phyloP scores from a whole-genome alignment of 2,797 vertebrate genomes.

The Xenops minutus region DNA sequence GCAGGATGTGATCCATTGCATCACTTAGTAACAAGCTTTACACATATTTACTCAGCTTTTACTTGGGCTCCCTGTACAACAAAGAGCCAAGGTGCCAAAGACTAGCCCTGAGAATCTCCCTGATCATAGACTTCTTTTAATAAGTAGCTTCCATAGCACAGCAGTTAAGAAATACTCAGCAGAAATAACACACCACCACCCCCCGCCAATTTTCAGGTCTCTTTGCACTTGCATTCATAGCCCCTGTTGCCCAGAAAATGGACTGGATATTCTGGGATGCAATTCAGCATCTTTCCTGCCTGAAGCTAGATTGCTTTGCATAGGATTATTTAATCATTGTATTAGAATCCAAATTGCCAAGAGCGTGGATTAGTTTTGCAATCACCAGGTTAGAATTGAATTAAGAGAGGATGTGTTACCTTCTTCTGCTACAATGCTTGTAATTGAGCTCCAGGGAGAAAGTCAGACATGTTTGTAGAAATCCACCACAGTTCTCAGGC shows the following conservation, averaged over 20 bases:
- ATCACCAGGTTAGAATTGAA: constrained; percentile 15
- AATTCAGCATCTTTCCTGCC: constrained; percentile 1
- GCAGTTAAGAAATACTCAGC: not conserved
- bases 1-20: not conserved
- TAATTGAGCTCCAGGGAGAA: not conserved
- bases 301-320: constrained; percentile 58
- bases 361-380: constrained; percentile 15
- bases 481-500: constrained; percentile 32
- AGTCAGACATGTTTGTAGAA: not conserved
- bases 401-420: constrained; percentile 15
- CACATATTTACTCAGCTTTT: not conserved
- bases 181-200: not conserved
- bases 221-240: not conserved
- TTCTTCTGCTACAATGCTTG: not conserved
- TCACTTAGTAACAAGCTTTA: not conserved
- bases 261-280: not conserved
- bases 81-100: not conserved
- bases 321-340: constrained; percentile 40
- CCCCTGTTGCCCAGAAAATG: not conserved
- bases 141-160: not conserved
- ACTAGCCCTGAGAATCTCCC: not conserved
- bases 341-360: constrained; percentile 45
- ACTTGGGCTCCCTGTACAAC: not conserved
- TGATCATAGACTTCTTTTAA: not conserved
- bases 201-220: not conserved